Evolutionary conservation across 2,113 vertebrate genomes (phyloP), one percentile per base, ranked within the genome.

Genomic region (Pachycephala philippinensis): DNA sequence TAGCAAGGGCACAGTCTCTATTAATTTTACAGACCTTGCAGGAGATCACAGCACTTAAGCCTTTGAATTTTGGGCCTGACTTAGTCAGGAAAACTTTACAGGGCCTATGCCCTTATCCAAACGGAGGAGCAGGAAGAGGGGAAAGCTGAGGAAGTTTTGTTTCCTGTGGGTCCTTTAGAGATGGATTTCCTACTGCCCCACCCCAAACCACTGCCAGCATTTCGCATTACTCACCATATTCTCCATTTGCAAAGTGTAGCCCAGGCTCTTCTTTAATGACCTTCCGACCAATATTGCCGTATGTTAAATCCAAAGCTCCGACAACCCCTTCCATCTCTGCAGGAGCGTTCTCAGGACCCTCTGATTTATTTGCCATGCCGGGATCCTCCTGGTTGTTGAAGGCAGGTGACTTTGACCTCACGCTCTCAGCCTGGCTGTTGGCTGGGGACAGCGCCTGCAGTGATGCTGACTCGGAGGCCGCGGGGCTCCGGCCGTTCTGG

Each of bases 251-350:
- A 77, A 98, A 98, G 20, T 97, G 94, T 72, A 98, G 57, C 63
- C 98, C 98, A 2, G 98, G 98, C 49, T 99, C 98, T 87, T 99
- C 98, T 77, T 98, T 98, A 82, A 99, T 98, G 35, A 95, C 88
- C 96, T 98, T 98, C 53, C 98, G 97, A 60, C 97, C 97, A 31
- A 98, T 97, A 79, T 82, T 98, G 81, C 98, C 98, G 1, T 98
- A 98, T 5, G 99, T 99, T 93, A 99, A 98, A 98, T 99, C 99
- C 94, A 99, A 97, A 83, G 99, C 99, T 40, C 99, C 97, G 4
- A 98, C 97, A 10, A 98, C 97, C n/a, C 98, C 98, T 97, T 99
- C 99, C 24, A 93, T 78, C 61, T 99, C 98, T 21, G 94, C 22
- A 70, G 94, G 74, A 6, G 83, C 40, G 5, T 11, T 95, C 39